Evolutionary conservation across 2,888 invertebrate genomes (phyloP).

Genomic region (Pimpla rufipes): DNA sequence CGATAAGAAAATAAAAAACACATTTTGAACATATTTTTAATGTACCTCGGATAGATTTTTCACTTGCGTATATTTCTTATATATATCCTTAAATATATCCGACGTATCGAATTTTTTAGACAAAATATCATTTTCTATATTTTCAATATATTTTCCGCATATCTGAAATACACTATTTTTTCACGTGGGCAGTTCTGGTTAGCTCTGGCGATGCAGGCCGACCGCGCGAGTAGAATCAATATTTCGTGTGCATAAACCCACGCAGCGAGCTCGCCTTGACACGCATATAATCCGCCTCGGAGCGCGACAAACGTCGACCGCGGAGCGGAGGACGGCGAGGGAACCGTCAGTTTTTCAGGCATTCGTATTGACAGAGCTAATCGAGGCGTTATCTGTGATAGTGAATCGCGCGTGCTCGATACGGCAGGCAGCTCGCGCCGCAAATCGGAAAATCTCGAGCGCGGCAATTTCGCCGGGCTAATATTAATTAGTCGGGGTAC

Average conservation of each 20-base stretch:
- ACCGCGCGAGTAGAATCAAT: not conserved
- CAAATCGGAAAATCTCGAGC: not conserved
- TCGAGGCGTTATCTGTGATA: constrained; percentile 26
- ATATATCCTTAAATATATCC: too few relatives aligned
- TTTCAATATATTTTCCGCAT: too few relatives aligned
- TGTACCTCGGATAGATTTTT: too few relatives aligned
- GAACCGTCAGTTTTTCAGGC: not conserved
- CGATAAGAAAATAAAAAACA: too few relatives aligned
- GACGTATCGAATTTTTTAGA: too few relatives aligned
- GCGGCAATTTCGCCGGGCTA: not conserved
- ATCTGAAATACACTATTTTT: too few relatives aligned
- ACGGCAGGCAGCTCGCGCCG: not conserved
- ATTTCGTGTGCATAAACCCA: not conserved
- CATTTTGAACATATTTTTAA: too few relatives aligned
- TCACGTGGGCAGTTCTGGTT: too few relatives aligned
- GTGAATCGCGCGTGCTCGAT: not conserved
- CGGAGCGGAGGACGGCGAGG: not conserved
- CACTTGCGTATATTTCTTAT: too few relatives aligned
- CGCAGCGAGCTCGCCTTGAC: constrained; percentile 21
- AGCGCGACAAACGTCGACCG: too few relatives aligned
- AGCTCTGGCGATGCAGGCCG: not conserved
- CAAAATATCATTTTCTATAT: too few relatives aligned
- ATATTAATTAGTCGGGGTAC: not conserved
- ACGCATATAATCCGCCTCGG: constrained; percentile 9
- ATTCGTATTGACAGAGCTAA: constrained; percentile 10